phyloP scores from a whole-genome alignment of 2,113 vertebrate species.

The Serilophus lunatus region DNA sequence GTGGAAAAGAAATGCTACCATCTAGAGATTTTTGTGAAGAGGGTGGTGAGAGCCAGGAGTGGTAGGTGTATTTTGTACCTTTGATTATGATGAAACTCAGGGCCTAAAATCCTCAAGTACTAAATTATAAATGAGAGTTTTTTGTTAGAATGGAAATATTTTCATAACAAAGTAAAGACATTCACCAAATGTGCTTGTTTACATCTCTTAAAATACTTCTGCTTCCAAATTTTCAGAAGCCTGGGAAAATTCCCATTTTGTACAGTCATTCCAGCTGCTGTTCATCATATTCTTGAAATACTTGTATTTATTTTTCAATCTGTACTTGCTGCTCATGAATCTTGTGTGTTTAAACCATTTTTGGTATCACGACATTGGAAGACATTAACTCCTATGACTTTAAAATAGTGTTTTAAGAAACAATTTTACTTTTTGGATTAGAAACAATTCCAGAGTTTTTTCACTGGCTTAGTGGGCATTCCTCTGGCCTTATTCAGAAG shows the following conservation, averaged over 20 bases:
- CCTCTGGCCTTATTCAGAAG: not conserved
- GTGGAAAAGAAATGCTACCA: not conserved
- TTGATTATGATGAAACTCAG: not conserved
- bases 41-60: not conserved
- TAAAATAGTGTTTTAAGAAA: not conserved
- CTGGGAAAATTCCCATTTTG: not conserved
- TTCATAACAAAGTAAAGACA: not conserved
- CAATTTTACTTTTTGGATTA: not conserved
- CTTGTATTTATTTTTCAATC: not conserved
- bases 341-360: not conserved
- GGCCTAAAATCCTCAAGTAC: not conserved
- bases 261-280: not conserved
- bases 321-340: not conserved
- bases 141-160: not conserved
- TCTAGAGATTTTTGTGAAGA: not conserved
- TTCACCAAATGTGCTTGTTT: not conserved
- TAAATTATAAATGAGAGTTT: not conserved
- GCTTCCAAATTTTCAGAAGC: not conserved
- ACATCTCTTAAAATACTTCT: not conserved
- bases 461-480: not conserved
- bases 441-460: not conserved
- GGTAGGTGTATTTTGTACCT: not conserved
- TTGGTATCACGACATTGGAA: not conserved
- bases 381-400: not conserved
- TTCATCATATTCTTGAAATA: not conserved